These are phyloP conservation scores for Microcebus griseorufus DNA, from an alignment of 2,113 vertebrate species.

Conservation along the genomic window DNA sequence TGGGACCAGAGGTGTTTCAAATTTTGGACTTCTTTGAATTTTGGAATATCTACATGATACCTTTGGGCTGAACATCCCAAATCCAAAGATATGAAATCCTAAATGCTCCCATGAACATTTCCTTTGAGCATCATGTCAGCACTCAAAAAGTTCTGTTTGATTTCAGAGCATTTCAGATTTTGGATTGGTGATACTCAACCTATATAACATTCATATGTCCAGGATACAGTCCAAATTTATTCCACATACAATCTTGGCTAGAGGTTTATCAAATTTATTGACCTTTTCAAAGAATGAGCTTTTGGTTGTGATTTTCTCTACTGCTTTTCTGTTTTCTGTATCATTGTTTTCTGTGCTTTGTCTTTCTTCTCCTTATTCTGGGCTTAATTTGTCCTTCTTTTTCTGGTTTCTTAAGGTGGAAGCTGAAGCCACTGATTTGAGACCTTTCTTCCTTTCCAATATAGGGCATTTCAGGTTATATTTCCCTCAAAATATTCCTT, in stretches of 20 bases:
- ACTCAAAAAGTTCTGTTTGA: neutral
- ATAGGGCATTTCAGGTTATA: neutral
- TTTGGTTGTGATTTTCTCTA: constrained; percentile 33
- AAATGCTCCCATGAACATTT: neutral
- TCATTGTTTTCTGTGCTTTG: neutral
- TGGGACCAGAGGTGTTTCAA: neutral
- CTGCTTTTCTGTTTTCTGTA: neutral
- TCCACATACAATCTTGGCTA: neutral
- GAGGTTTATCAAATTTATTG: neutral
- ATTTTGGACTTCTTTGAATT: neutral
- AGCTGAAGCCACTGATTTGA: neutral
- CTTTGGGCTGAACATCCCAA: neutral
- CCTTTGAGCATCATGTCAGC: neutral
- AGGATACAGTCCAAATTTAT: neutral
- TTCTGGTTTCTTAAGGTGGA: constrained; percentile 28
- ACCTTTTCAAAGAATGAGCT: neutral
- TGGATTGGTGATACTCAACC: neutral
- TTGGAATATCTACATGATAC: neutral
- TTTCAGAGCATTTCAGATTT: neutral
- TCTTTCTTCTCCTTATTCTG: neutral
- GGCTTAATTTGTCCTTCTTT: constrained; percentile 28
- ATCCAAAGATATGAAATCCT: neutral
- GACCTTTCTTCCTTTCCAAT: neutral
- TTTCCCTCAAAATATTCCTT: constrained; percentile 10
- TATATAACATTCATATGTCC: neutral